A percentile compares a stretch with the other conserved stretches of the same genome.
phyloP scores from a whole-genome alignment of 2,113 vertebrate genomes.

The Pachycephala philippinensis region DNA sequence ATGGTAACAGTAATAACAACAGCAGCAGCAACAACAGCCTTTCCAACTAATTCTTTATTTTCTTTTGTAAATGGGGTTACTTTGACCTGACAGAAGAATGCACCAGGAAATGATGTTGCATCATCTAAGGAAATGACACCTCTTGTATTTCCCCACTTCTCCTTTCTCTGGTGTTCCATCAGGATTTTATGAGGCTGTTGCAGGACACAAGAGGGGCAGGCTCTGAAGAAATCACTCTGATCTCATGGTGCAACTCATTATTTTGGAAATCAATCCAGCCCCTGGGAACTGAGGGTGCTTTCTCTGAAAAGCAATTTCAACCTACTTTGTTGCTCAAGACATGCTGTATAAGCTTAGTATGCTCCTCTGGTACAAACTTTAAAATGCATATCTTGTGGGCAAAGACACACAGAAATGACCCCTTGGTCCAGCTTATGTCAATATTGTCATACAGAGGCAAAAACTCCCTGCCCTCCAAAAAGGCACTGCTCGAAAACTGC shows the following conservation, averaged over 20 bases:
- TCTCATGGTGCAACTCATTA: not conserved
- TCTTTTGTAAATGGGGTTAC: not conserved
- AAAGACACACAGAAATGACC: not conserved
- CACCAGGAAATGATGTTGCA: not conserved
- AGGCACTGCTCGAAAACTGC: not conserved
- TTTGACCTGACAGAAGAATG: not conserved
- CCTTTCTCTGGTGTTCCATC: not conserved
- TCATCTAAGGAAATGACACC: not conserved
- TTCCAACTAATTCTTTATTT: not conserved
- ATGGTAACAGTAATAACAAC: not conserved
- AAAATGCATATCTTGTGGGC: not conserved
- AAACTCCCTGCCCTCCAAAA: not conserved
- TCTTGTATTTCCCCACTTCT: not conserved
- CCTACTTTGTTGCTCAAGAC: not conserved
- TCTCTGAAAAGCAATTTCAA: not conserved
- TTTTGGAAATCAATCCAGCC: not conserved
- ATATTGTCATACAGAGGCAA: not conserved
- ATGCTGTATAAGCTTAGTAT: not conserved
- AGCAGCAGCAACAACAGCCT: not conserved
- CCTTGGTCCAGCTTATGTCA: not conserved
- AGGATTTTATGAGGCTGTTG: not conserved
- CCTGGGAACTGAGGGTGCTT: not conserved
- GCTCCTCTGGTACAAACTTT: not conserved
- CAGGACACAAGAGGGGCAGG: not conserved
- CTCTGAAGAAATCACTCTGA: not conserved